Percentiles rank a stretch among this genome's conserved stretches.
These are phyloP conservation scores for Cheilosia impressa DNA, from an alignment of 2,888 invertebrate species.

Conservation along the genomic window DNA sequence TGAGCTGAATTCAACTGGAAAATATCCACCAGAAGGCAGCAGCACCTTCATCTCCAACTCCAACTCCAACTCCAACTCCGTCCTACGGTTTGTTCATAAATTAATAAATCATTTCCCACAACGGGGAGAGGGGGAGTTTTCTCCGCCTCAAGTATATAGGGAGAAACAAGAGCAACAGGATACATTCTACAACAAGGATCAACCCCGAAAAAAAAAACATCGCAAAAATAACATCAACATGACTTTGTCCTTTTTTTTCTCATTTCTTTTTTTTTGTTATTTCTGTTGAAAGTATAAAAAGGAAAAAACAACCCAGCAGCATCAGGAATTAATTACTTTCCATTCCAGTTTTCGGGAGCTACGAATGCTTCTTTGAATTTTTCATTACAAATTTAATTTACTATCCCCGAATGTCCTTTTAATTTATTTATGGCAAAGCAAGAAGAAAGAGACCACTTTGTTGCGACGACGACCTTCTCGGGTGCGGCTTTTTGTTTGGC, in stretches of 20 bases:
- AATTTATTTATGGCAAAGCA: slow-evolving; percentile 61
- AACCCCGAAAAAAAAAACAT: slow-evolving; percentile 28
- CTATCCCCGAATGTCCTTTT: slow-evolving; percentile 73
- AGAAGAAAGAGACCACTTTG: slow-evolving; percentile 20
- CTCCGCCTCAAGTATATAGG: not conserved
- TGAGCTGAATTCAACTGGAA: slow-evolving; percentile 61
- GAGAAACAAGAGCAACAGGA: slow-evolving; percentile 61
- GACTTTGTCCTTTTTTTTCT: slow-evolving; percentile 38
- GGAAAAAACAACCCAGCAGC: not conserved
- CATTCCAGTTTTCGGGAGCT: slow-evolving; percentile 51
- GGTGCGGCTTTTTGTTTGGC: not conserved
- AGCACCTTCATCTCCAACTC: not conserved
- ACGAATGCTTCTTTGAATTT: slow-evolving; percentile 65
- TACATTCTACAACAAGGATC: slow-evolving; percentile 43
- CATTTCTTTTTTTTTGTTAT: not conserved
- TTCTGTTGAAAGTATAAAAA: slow-evolving; percentile 20
- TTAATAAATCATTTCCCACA: slow-evolving; percentile 68
- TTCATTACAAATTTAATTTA: slow-evolving; percentile 74
- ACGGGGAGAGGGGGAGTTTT: not conserved
- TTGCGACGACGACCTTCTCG: slow-evolving; percentile 10
- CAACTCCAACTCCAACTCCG: not conserved
- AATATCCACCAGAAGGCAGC: slow-evolving; percentile 18
- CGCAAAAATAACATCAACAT: slow-evolving; percentile 66
- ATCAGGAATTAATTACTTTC: slow-evolving; percentile 71
- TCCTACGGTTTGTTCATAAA: slow-evolving; percentile 41